Base-by-base conservation (phyloP, 2,797 vertebrate species). In the Allobates femoralis region DNA sequence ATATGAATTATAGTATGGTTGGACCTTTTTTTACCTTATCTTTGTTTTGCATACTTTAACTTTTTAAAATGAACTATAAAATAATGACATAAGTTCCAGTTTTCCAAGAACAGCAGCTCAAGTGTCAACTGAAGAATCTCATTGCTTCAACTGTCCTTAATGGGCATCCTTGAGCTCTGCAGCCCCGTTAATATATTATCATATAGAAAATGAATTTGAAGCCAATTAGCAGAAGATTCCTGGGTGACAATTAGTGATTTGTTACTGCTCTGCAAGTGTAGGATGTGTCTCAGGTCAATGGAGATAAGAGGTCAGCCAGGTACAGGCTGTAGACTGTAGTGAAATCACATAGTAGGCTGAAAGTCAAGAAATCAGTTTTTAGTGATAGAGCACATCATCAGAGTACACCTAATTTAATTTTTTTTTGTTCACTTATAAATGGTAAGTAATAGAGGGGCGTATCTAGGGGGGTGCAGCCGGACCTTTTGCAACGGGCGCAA, bases 201-300 rank as follows among this genome's bases (percentile, higher is more conserved):
- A 15, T 14, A 73, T 34, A 74, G 37, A 2, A n/a, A 18, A 1
- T 51, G 73, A 51, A 2, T 75, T 6, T 34, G 19, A 69, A 5
- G 10, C 16, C 6, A 55, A 55, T 1, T 26, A 53, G 46, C 46
- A 10, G 46, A 28, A 32, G 19, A 81, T 81, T 69, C 64, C 30
- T 53, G 16, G 64, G 11, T 23, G 64, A 81, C 64, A 81, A 32
- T 6, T 19, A 23, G 60, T 81, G 64, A 81, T 81, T 69, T 69
- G 64, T 81, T 23, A 55, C 46, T n/a, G 28, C 16, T 66, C 64
- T 23, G 15, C 46, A 69, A 64, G 79, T 34, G 34, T 32, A 32
- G 79, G 79, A 81, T 81, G 64, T 64, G 28, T 46, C 32, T 53
- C 58, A 53, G 64, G 79, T 69, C 79, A 69, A 30, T 34, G 28